Conservation (phyloP, 2,113 vertebrate genomes). For the Ciconia boyciana region DNA sequence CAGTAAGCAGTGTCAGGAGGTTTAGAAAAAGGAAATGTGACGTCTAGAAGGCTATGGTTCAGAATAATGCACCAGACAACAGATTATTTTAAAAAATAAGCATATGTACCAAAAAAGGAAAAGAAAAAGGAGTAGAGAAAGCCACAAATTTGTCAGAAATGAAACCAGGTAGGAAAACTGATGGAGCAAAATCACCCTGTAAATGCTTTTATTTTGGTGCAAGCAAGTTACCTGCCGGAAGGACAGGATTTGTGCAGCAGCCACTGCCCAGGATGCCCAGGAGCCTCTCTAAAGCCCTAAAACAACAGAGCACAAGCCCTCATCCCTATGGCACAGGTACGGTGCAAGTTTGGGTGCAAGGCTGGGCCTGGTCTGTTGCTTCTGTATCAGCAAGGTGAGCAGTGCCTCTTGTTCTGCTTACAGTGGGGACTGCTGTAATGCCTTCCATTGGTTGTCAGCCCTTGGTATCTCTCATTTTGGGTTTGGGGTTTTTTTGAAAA, state of each 20-base stretch:
- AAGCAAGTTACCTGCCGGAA: not conserved
- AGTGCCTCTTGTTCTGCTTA: not conserved
- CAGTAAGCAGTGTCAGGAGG: not conserved
- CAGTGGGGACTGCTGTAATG: not conserved
- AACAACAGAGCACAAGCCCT: not conserved
- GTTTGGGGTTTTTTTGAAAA: not conserved
- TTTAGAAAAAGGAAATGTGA: not conserved
- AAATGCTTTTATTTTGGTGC: not conserved
- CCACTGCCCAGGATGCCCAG: not conserved
- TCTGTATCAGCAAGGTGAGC: not conserved
- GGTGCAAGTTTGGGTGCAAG: not conserved
- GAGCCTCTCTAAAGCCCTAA: not conserved
- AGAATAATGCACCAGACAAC: not conserved
- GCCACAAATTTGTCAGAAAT: not conserved
- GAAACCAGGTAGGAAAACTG: not conserved
- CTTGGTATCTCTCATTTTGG: not conserved
- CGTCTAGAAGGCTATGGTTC: not conserved
- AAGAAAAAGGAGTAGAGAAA: not conserved
- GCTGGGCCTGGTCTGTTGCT: not conserved
- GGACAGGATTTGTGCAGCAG: not conserved
- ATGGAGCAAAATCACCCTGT: not conserved
- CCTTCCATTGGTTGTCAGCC: not conserved
- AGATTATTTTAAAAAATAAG: not conserved
- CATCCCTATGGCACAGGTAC: rapidly evolving
- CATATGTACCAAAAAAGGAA: not conserved